These are phyloP conservation scores for Colletes collaris DNA, from an alignment of 2,888 invertebrate genomes.

Conservation along the genomic window DNA sequence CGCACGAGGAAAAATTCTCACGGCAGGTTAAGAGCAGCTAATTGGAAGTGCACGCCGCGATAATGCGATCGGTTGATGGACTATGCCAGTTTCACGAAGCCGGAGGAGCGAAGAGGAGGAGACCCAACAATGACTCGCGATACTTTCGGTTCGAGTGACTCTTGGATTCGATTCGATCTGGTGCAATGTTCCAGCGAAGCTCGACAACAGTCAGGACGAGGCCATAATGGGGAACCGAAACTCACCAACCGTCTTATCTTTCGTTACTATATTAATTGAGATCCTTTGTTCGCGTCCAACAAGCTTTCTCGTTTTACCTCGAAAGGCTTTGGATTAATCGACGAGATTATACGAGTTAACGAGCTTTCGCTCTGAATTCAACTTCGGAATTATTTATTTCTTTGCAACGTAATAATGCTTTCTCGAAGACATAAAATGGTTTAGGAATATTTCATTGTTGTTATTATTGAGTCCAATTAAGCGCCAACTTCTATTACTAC, in stretches of 20 bases:
- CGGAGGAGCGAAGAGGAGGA: conserved; percentile 26
- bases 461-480: too few species aligned
- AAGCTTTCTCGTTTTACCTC: conserved; percentile 11
- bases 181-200: conserved; percentile 46
- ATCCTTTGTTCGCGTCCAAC: conserved; percentile 61
- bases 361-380: background rate
- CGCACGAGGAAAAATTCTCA: conserved; percentile 65
- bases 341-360: background rate
- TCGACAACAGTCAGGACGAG: conserved; percentile 30
- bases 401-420: too few species aligned
- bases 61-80: conserved; percentile 68
- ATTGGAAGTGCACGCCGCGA: conserved; percentile 71
- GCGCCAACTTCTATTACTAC: too few species aligned
- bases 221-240: conserved; percentile 25
- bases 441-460: background rate
- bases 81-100: conserved; percentile 46
- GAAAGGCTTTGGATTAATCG: conserved; percentile 15
- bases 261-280: conserved; percentile 67
- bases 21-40: conserved; percentile 67
- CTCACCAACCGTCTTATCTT: conserved; percentile 47
- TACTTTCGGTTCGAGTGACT: conserved; percentile 50
- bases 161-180: conserved; percentile 62
- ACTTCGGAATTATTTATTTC: too few species aligned
- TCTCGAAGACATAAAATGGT: background rate
- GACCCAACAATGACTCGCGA: conserved; percentile 61